Evolutionary conservation across 2,888 invertebrate genomes (phyloP), one percentile per base, ranked within the genome.

Genomic region (Sarcophaga caerulescens): DNA sequence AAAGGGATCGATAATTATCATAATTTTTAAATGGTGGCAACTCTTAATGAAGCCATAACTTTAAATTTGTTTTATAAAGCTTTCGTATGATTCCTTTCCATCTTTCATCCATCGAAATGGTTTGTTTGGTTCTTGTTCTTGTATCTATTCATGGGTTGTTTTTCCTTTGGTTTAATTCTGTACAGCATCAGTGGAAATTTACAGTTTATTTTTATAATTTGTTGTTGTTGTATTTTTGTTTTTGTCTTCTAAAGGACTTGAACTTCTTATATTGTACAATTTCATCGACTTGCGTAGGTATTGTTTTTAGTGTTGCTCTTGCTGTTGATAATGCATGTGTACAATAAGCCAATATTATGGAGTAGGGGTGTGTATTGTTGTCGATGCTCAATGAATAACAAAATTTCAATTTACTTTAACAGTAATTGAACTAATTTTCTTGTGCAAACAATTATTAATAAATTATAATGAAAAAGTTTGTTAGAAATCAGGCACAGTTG

Each of bases 381-480:
- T 76, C 66, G 66, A 77, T 84, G 65, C 82, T 76, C 81, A 78
- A 85, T 85, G 87, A 87, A 85, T 85, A 88, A 85, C 87, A 87
- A 87, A 88, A 85, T 88, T 87, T 88, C 87, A 87, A 87, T 87
- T 86, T 87, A 85, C 83, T 85, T 85, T 87, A 83, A 84, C 86
- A 86, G 76, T 87, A 89, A 88, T 88, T 89, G 87, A 86, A 87
- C 85, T 86, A 88, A 88, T 89, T 89, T 88, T 85, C 87, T 82
- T 86, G 82, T 86, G 78, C 85, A 88, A 88, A 84, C 87, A 85
- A 87, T 89, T 87, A 85, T 88, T 87, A 88, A 87, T 88, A 89
- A 89, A 87, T 88, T 89, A 87, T 87, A 78, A 87, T 78, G 83
- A 74, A 86, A 85, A 85, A 81, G 70, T 77, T 79, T 57, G 62